These are phyloP conservation scores for Ruditapes philippinarum DNA, from an alignment of 1,140 invertebrate species.

Conservation along the genomic window DNA sequence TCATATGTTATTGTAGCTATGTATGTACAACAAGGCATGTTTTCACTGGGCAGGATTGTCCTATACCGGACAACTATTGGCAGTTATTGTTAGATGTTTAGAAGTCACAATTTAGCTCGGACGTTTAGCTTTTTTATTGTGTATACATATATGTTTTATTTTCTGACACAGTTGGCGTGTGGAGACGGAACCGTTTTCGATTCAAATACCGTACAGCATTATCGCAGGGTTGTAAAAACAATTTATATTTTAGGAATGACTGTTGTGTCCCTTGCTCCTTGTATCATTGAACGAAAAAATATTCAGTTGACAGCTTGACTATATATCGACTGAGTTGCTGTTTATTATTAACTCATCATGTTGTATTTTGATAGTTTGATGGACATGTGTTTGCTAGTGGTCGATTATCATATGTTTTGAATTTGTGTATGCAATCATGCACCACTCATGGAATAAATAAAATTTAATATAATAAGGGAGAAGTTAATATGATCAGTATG, in stretches of 20 bases:
- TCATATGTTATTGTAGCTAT: too few species aligned
- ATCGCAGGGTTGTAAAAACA: conserved; percentile 36
- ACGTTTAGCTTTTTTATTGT: not conserved
- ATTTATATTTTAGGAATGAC: conserved; percentile 50
- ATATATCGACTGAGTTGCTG: not conserved
- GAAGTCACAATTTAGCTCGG: too few species aligned
- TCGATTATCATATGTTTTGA: not conserved
- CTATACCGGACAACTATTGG: too few species aligned
- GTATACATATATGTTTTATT: conserved; percentile 46
- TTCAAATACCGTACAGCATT: conserved; percentile 77
- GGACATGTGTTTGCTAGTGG: not conserved
- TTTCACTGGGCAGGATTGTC: too few species aligned
- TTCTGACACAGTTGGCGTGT: conserved; percentile 81
- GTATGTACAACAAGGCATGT: too few species aligned
- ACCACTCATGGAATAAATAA: not conserved
- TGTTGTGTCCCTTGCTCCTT: conserved; percentile 51
- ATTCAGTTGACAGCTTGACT: conserved; percentile 23
- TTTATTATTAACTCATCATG: not conserved
- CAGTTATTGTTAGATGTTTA: too few species aligned
- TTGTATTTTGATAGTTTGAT: conserved; percentile 25
- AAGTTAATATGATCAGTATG: too few species aligned
- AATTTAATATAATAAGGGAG: too few species aligned
- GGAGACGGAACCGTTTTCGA: conserved; percentile 82
- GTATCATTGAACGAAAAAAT: conserved; percentile 18
- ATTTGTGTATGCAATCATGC: not conserved